Evolutionary conservation across 2,113 vertebrate genomes (phyloP), one percentile per base, ranked within the genome.

Genomic region (Chrysochloris asiatica): DNA sequence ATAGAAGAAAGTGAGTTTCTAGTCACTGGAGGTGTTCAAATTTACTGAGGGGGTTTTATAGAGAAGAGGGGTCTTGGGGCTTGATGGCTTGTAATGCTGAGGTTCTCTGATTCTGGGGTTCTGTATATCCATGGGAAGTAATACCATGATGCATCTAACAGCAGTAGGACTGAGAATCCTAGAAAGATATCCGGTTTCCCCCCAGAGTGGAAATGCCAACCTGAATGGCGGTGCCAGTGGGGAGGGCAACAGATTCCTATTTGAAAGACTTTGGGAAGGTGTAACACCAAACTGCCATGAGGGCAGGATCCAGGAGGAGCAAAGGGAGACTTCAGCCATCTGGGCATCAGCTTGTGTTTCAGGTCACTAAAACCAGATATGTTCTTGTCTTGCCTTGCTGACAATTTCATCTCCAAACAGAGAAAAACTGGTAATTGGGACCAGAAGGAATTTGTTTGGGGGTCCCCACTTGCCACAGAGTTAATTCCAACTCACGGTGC

Each of bases 361-460:
- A 36, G 73, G 67, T 67, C 65, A 82, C 89, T 92, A 91, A 84
- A 95, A 94, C 87, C 67, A 78, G 88, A 86, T 61, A 84, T 65
- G 4, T 61, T 80, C 71, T 93, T 77, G 30, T 91, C 86, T 86
- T 61, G 67, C 85, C 47, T 93, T 91, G 77, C 82, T 93, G 86
- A 93, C 77, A 93, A 43, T 83, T 93, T 94, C 86, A 71, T 89
- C 83, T 78, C 47, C 78, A 33, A 89, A 94, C 65, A 91, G 78
- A 87, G 52, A n/a, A 72, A 89, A 77, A 59, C 83, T 84, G 67
- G 83, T 72, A 77, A 85, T 38, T 69, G 69, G 78, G 48, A 77
- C 73, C 69, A 61, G 36, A 47, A 77, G 61, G 69, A 78, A 41
- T 89, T 85, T 71, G 33, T 71, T 1, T 67, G 52, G 69, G n/a